Base-by-base conservation (phyloP, 1,140 invertebrate genomes). In the Hypothenemus hampei region DNA sequence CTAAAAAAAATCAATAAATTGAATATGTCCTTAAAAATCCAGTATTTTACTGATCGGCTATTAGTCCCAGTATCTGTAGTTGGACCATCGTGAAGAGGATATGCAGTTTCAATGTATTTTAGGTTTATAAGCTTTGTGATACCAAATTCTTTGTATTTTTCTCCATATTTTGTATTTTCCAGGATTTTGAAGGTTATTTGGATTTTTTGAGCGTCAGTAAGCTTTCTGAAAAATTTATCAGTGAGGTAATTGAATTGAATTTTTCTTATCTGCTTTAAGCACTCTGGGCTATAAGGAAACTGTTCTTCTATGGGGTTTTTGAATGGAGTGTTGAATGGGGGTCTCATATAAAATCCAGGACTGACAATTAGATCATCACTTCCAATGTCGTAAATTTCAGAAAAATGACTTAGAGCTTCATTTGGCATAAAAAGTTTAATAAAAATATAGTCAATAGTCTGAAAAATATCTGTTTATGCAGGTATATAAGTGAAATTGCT, bases 81-180 rank as follows among this genome's bases (percentile, higher is more conserved):
- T 60, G 37, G 61, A 7, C 76, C 78, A 62, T 85, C 82, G 67
- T 86, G 84, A 4, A 85, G 65, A 6, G 84, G 82, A 67, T 75
- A 86, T 3, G 80, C 78, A 36, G 77, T 78, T 13, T 33, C 39
- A 4, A 60, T 23, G 19, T 36, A 29, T 18, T 31, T 24, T 13
- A 31, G 2, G 23, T 31, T 35, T n/a, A 52, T 40, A 31, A 60
- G 26, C 33, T 60, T 57, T 2, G 41, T 21, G 7, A 60, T n/a
- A 3, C 58, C 58, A 45, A 16, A 51, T 15, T 57, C 53, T 18
- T 33, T 13, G 1, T 51, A 33, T 24, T 56, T 37, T 6, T 26
- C 21, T 1, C 43, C 53, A 36, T 52, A 60, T 18, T 49, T 56
- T 8, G 43, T 43, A 29, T 37, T 44, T 37, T 60, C 49, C 18